Evolutionary conservation across 64 coral and sea anemone species (phyloP).

Genomic region (Pocillopora damicornis): DNA sequence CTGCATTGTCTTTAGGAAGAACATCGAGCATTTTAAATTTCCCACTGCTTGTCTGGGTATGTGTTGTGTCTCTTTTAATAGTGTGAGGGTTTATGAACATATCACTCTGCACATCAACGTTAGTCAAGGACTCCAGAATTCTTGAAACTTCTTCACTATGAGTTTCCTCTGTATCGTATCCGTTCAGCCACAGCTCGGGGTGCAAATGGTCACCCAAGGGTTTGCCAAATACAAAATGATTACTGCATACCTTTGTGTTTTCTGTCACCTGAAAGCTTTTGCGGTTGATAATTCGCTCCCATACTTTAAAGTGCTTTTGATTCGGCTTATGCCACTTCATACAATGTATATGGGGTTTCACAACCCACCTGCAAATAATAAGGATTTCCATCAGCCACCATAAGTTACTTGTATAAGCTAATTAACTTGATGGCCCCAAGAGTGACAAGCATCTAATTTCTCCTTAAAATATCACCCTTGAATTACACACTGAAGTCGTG

Average conservation of each 20-base stretch:
- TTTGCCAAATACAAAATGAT: constrained; percentile 23
- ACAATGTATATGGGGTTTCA: neutral
- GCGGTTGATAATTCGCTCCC: constrained; percentile 3
- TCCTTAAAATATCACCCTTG: too few relatives aligned
- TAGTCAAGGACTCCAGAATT: neutral
- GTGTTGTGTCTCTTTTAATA: neutral
- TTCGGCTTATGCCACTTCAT: constrained; percentile 4
- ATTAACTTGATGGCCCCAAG: too few relatives aligned
- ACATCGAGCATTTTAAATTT: neutral
- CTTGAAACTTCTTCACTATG: neutral
- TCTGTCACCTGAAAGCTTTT: constrained; percentile 20
- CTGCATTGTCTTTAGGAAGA: neutral
- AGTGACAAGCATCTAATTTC: too few relatives aligned
- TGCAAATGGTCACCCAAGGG: neutral
- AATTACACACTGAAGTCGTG: too few relatives aligned
- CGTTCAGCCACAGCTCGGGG: constrained; percentile 22
- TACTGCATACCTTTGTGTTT: constrained; percentile 19
- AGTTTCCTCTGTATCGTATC: constrained; percentile 10
- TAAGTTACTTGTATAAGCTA: neutral
- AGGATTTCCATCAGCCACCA: neutral
- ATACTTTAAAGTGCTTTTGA: neutral
- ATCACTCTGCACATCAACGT: neutral
- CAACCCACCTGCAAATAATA: neutral
- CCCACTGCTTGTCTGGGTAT: neutral
- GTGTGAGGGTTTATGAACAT: neutral